Evolutionary conservation across 2,888 invertebrate genomes (phyloP).

Genomic region (Phortica okadai): DNA sequence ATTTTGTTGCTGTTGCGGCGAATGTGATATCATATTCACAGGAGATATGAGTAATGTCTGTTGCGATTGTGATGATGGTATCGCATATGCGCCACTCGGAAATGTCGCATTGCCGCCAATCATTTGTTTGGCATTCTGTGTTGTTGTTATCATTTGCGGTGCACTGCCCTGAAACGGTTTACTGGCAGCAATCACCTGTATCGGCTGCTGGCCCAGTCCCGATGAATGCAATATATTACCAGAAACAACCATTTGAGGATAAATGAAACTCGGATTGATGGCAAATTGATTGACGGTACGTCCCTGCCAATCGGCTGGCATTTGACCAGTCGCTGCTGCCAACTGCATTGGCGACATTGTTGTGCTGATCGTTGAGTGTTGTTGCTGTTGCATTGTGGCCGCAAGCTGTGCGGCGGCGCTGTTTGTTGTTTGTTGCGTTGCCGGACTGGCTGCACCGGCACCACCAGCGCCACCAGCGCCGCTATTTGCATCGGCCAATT

Average conservation of each 20-base stretch:
- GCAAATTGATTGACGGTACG: constrained; percentile 83
- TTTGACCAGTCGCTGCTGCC: constrained; percentile 78
- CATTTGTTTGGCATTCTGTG: constrained; percentile 83
- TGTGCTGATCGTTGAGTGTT: constrained; percentile 82
- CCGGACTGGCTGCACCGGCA: constrained; percentile 75
- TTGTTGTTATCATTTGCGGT: constrained; percentile 89
- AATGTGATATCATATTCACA: constrained; percentile 73
- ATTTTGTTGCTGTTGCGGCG: constrained; percentile 76
- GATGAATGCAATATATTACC: constrained; percentile 83
- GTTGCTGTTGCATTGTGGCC: constrained; percentile 73
- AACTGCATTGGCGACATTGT: constrained; percentile 88
- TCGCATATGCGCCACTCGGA: constrained; percentile 80
- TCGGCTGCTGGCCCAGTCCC: constrained; percentile 74
- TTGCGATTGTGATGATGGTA: constrained; percentile 85
- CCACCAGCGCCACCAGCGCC: constrained; percentile 59
- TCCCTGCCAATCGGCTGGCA: constrained; percentile 82
- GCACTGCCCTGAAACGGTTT: constrained; percentile 91
- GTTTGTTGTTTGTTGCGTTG: constrained; percentile 75
- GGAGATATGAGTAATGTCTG: constrained; percentile 86
- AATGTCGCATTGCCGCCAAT: constrained; percentile 76
- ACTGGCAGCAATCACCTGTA: constrained; percentile 86
- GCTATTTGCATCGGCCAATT: constrained; percentile 59
- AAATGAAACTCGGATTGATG: constrained; percentile 84
- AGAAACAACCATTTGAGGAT: constrained; percentile 90
- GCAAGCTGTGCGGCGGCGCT: constrained; percentile 60